phyloP scores from a whole-genome alignment of 2,113 vertebrate genomes.

The Australoheros scitulus region DNA sequence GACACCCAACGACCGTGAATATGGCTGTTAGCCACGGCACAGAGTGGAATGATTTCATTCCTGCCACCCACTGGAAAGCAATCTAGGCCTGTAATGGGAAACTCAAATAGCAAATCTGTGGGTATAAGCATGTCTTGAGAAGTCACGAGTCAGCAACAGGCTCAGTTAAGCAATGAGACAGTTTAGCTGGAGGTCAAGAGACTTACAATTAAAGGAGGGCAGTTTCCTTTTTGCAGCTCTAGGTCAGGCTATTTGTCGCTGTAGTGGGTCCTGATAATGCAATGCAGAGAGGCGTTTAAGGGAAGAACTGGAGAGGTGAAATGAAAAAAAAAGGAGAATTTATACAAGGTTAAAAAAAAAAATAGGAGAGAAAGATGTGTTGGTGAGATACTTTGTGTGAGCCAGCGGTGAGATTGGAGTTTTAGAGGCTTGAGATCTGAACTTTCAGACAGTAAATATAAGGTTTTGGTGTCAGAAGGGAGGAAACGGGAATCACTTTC shows the following conservation, averaged over 20 bases:
- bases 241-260: slow-evolving; percentile 2
- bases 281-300: not conserved
- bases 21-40: slow-evolving; percentile 54
- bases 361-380: not conserved
- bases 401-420: not conserved
- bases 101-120: slow-evolving; percentile 71
- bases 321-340: not conserved
- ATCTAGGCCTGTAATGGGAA: slow-evolving; percentile 71
- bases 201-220: slow-evolving; percentile 18
- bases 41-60: slow-evolving; percentile 61
- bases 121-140: slow-evolving; percentile 61
- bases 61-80: slow-evolving; percentile 70
- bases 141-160: slow-evolving; percentile 68
- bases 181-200: slow-evolving; percentile 62
- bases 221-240: not conserved
- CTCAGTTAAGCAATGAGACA: slow-evolving; percentile 54
- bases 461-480: not conserved
- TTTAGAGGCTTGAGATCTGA: not conserved
- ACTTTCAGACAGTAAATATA: slow-evolving; percentile 12
- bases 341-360: not conserved
- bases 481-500: slow-evolving; percentile 1
- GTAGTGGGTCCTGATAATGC: slow-evolving; percentile 12
- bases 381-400: slow-evolving; percentile 4
- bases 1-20: slow-evolving; percentile 57
- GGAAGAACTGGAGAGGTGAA: not conserved